phyloP scores from a whole-genome alignment of 2,888 invertebrate genomes.

The Acronicta psi region DNA sequence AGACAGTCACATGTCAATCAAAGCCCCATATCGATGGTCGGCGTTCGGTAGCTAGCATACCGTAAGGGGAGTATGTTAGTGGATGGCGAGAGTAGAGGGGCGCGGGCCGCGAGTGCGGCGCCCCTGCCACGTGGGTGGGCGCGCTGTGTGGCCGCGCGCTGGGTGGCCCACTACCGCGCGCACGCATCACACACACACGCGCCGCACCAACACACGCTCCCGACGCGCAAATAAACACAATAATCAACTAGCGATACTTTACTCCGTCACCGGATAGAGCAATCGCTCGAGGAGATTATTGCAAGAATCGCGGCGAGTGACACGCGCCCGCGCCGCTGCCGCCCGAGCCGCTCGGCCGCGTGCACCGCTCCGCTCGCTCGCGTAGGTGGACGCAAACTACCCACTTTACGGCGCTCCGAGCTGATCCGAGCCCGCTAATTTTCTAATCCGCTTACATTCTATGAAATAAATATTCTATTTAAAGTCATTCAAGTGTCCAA shows the following conservation, averaged over 20 bases:
- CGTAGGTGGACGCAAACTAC: slow-evolving; percentile 62
- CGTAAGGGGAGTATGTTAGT: slow-evolving; percentile 51
- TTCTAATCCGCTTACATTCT: slow-evolving; percentile 72
- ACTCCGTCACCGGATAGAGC: slow-evolving; percentile 88
- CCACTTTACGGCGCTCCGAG: slow-evolving; percentile 62
- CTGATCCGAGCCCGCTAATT: slow-evolving; percentile 68
- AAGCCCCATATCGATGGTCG: slow-evolving; percentile 56
- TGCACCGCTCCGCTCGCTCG: slow-evolving; percentile 25
- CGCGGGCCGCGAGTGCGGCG: slow-evolving; percentile 80
- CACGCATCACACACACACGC: slow-evolving; percentile 80
- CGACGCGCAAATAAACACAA: slow-evolving; percentile 87
- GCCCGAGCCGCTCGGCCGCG: slow-evolving; percentile 24
- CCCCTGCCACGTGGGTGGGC: slow-evolving; percentile 87
- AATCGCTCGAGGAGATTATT: slow-evolving; percentile 82
- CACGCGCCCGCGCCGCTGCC: slow-evolving; percentile 69
- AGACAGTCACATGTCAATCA: slow-evolving; percentile 79
- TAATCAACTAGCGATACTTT: slow-evolving; percentile 88
- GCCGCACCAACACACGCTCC: slow-evolving; percentile 78
- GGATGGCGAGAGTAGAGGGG: slow-evolving; percentile 54
- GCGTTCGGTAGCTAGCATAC: slow-evolving; percentile 53
- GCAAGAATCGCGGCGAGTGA: slow-evolving; percentile 79
- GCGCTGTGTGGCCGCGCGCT: slow-evolving; percentile 87
- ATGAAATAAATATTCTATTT: slow-evolving; percentile 60
- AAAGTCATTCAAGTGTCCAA: slow-evolving; percentile 52
- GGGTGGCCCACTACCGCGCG: slow-evolving; percentile 84